phyloP scores from a whole-genome alignment of 2,113 vertebrate species.

The Dissostichus mawsoni region DNA sequence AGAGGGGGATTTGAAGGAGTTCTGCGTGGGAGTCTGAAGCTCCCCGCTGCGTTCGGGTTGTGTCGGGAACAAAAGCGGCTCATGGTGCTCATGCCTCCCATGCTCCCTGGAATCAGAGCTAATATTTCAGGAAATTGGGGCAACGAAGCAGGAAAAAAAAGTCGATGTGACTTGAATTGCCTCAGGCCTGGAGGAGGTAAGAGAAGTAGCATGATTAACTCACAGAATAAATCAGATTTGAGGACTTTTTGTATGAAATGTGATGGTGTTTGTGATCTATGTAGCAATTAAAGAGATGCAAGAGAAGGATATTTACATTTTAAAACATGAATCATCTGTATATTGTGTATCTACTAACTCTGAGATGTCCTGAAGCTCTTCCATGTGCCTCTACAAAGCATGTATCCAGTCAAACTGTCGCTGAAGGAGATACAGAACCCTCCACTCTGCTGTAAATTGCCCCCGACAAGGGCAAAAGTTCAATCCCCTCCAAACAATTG shows the following conservation, averaged over 20 bases:
- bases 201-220: background rate
- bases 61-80: slow-evolving; percentile 33
- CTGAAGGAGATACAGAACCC: background rate
- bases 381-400: background rate
- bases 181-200: background rate
- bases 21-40: slow-evolving; percentile 56
- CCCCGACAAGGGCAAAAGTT: background rate
- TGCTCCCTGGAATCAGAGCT: slow-evolving; percentile 15
- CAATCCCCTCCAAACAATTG: background rate
- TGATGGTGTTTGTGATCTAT: background rate
- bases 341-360: background rate
- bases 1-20: slow-evolving; percentile 51
- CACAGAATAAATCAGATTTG: background rate
- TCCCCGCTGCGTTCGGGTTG: slow-evolving; percentile 49
- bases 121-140: slow-evolving; percentile 49
- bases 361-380: background rate
- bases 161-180: background rate
- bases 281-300: background rate
- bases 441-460: background rate
- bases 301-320: background rate
- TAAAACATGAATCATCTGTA: background rate
- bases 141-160: slow-evolving; percentile 26
- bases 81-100: slow-evolving; percentile 23
- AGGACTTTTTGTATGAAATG: background rate
- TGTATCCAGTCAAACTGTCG: background rate